phyloP scores from a whole-genome alignment of 2,113 vertebrate species.

The Phoxinus phoxinus region DNA sequence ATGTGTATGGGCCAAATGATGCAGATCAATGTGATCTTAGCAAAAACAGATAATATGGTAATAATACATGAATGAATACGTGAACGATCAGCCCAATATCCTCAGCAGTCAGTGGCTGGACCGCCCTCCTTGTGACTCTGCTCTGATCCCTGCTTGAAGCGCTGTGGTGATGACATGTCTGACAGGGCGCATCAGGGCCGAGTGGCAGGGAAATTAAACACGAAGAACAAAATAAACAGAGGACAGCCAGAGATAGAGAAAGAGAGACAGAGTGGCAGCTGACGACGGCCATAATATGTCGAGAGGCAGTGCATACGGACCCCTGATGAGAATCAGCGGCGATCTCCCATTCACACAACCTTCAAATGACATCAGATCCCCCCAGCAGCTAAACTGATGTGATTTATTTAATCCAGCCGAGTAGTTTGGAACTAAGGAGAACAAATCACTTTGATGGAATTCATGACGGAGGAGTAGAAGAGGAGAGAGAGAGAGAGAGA shows the following conservation, averaged over 20 bases:
- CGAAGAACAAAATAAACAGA: constrained; percentile 71
- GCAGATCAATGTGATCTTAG: background rate
- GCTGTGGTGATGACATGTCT: constrained; percentile 62
- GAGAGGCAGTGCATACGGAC: background rate
- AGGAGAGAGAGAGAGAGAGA: constrained; percentile 21
- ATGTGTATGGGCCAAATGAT: background rate
- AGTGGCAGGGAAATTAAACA: constrained; percentile 71
- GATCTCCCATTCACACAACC: constrained; percentile 67
- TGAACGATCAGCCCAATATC: background rate
- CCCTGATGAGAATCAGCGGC: constrained; percentile 25
- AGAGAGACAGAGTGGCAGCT: background rate
- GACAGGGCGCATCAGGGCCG: constrained; percentile 65
- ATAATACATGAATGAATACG: background rate
- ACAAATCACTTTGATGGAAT: constrained; percentile 67
- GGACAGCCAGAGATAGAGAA: constrained; percentile 25
- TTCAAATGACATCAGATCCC: constrained; percentile 74
- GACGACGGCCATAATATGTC: constrained; percentile 23
- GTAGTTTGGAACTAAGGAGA: constrained; percentile 62
- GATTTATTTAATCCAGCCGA: constrained; percentile 71
- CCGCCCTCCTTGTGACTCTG: constrained; percentile 21
- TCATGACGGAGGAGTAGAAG: constrained; percentile 8
- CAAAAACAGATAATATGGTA: background rate
- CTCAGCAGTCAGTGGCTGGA: background rate
- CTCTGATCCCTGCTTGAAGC: constrained; percentile 54
- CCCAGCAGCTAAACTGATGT: constrained; percentile 65